Conservation (phyloP, 2,797 vertebrate species). For the Labeo calbasu region DNA sequence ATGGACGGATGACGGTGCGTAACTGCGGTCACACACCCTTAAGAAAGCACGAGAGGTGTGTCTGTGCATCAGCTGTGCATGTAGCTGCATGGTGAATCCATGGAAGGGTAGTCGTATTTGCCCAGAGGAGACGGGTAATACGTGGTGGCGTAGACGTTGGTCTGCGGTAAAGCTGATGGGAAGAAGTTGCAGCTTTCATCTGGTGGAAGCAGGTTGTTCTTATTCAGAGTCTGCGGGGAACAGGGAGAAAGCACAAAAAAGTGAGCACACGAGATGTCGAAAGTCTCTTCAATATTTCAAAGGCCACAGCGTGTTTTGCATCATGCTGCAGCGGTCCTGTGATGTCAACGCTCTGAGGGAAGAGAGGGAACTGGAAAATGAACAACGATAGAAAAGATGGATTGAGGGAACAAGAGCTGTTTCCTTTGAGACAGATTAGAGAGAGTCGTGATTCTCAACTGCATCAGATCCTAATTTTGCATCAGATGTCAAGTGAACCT, state of each 20-base stretch:
- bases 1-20: not conserved
- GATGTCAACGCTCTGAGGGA: conserved; percentile 28
- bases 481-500: not conserved
- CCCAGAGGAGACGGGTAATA: conserved; percentile 91
- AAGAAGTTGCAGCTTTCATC: conserved; percentile 96
- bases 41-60: conserved; percentile 20
- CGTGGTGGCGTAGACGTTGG: conserved; percentile 93
- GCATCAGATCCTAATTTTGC: not conserved
- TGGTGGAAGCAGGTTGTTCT: conserved; percentile 89
- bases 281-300: conserved; percentile 10
- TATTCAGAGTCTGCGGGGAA: conserved; percentile 87
- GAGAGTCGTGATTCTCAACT: not conserved
- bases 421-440: conserved; percentile 1
- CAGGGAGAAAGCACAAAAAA: not conserved
- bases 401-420: not conserved
- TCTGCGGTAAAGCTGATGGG: conserved; percentile 86
- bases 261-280: not conserved
- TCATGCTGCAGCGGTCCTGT: conserved; percentile 15
- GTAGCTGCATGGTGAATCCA: conserved; percentile 92
- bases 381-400: conserved; percentile 8
- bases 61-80: conserved; percentile 87
- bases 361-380: conserved; percentile 1
- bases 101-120: conserved; percentile 90
- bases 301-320: not conserved
- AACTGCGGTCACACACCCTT: conserved; percentile 1